Base-by-base conservation (phyloP, 2,113 vertebrate species). In the Notarius lentiginosus region DNA sequence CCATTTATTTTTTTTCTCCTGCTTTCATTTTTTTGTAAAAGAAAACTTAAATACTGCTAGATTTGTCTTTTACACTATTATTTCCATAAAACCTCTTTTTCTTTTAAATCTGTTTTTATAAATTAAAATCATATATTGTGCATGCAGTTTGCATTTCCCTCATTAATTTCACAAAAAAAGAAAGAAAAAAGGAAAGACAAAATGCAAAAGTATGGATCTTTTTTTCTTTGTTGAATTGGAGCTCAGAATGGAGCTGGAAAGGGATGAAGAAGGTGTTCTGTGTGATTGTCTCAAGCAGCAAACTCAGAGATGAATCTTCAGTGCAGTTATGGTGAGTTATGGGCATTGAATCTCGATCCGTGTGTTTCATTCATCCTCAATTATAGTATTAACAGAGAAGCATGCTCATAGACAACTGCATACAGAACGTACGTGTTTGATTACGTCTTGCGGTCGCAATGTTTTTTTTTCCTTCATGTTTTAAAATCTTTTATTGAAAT, bases 111-210 rank as follows among this genome's bases (percentile, higher is more conserved):
- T 84, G 92, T 90, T 83, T 92, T 92, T 89, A 94, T 89, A 94
- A 95, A 94, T 92, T 86, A 92, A 88, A 95, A 93, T 93, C 93
- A 92, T 93, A 94, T 91, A 92, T 93, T 87, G 92, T 91, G 94
- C 95, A 95, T 95, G 94, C 95, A 94, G 91, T 94, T 94, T 90
- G 93, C 94, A 94, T 94, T 92, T 94, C 90, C 93, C 88, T 88
- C 82, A 87, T 91, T 92, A 90, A 91, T 83, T 93, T 90, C 93
- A 94, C 93, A 94, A 91, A 92, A 92, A 92, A 90, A 84, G 27
- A 73, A 56, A 84, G 82, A 90, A 83, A 72, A 34, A 55, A 49
- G 80, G 53, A 30, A 85, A 61, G 82, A 22, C 15, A 82, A 82
- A 87, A 61, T 6, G 83, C 22, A 73, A 56, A 58, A 47, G 20